phyloP scores from a whole-genome alignment of 1,140 invertebrate species.

The Sminthurides bifidus region DNA sequence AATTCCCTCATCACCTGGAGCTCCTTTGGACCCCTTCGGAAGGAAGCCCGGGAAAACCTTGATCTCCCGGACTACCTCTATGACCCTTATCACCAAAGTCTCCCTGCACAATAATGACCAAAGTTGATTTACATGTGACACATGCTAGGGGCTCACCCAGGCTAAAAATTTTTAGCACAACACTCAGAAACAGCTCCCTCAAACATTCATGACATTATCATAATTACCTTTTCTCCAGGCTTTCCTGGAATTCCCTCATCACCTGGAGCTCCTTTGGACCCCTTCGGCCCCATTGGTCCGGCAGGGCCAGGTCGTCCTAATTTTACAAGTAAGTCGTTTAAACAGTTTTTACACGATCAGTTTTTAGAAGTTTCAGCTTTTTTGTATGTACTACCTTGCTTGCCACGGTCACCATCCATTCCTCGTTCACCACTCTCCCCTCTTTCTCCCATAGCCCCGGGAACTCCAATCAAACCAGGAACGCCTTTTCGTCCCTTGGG shows the following conservation, averaged over 20 bases:
- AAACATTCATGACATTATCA: too few species aligned
- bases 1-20: too few species aligned
- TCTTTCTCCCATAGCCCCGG: conserved; percentile 7
- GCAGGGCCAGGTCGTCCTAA: conserved; percentile 16
- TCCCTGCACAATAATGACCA: conserved; percentile 1
- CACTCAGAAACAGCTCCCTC: not conserved
- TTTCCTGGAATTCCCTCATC: conserved; percentile 5
- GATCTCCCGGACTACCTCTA: too few species aligned
- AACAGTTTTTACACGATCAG: too few species aligned
- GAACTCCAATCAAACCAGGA: not conserved
- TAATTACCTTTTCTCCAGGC: not conserved
- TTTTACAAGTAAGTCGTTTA: not conserved
- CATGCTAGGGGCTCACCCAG: not conserved
- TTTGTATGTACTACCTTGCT: conserved; percentile 27
- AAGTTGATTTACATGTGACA: not conserved
- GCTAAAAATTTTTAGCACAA: not conserved
- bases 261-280: conserved; percentile 15
- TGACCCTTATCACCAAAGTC: conserved; percentile 5
- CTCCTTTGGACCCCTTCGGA: too few species aligned
- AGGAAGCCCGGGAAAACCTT: too few species aligned
- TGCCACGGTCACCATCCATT: conserved; percentile 21
- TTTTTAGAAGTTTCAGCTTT: too few species aligned
- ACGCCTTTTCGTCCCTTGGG: too few species aligned
- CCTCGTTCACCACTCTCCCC: conserved; percentile 14
- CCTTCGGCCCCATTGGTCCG: conserved; percentile 9